Evolutionary conservation across 2,888 invertebrate species (phyloP), one percentile per base, ranked within the genome.

Genomic region (Platycnemis pennipes): DNA sequence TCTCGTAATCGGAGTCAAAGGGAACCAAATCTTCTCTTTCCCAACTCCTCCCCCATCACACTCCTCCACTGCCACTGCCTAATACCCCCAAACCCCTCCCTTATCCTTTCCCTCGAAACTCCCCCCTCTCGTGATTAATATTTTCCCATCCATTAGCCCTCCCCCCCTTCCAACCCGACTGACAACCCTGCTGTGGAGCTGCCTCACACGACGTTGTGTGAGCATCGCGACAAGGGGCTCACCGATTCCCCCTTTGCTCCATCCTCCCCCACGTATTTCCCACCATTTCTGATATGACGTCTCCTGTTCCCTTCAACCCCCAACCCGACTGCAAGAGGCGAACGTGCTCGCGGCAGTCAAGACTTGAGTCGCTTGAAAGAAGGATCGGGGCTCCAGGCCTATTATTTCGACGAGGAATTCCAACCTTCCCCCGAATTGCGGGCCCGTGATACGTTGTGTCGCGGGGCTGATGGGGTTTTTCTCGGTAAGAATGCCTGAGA

Each of bases 111-210:
- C 22, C 31, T 31, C 5, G 7, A 7, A 31, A 37, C 77, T 37
- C 13, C 77, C 37, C 13, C 77, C n/a, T 26, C 77, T 37, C 37
- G 77, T 77, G 77, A 77, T 77, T 77, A 77, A 77, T 77, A 77
- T 77, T 77, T 77, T 77, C 77, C 77, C 77, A 77, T 77, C 77
- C 77, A 77, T 77, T 63, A 63, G 7, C n/a, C 19, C 63, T 7
- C 22, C n/a, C 31, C n/a, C 31, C 77, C 37, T 13, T 26, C 77
- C 37, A 26, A 13, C 77, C 31, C 77, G 16, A 4, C 8, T 16
- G 26, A 8, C 77, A 37, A 31, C 2, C 37, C 77, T 13, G 37
- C 31, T 37, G 7, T 37, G 37, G 77, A 16, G 37, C 63, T 7
- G 26, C 77, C 26, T 26, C 2, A 63, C 26, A 2, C 63, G 77